Percentiles rank a stretch among this genome's conserved stretches.
phyloP scores from a whole-genome alignment of 2,797 vertebrate genomes.

The Schizopygopsis pylzovi region DNA sequence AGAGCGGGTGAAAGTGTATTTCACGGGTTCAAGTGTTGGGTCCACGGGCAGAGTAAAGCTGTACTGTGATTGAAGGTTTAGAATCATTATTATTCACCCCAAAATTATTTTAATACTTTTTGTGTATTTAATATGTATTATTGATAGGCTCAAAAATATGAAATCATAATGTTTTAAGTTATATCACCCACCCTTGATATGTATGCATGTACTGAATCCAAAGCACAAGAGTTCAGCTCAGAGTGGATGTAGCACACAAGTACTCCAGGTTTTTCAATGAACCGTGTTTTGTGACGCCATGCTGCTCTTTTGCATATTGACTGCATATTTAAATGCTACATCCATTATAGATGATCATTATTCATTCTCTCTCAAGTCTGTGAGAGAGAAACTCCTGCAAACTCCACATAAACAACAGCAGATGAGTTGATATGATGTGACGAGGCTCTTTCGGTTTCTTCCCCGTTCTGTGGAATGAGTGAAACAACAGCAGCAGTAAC shows the following conservation, averaged over 20 bases:
- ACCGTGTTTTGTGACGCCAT: neutral
- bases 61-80: too few species aligned
- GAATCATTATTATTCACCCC: too few species aligned
- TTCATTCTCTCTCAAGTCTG: constrained; percentile 26
- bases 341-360: constrained; percentile 29
- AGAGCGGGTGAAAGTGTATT: too few species aligned
- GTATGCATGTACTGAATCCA: neutral
- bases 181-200: neutral
- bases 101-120: neutral
- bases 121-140: neutral
- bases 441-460: neutral
- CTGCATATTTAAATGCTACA: neutral
- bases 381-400: constrained; percentile 25
- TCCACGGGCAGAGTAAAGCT: too few species aligned
- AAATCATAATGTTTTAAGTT: neutral
- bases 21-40: too few species aligned
- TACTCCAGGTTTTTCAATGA: neutral
- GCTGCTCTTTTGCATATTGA: constrained; percentile 10
- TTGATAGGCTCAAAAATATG: neutral
- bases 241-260: neutral
- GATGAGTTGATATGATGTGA: constrained; percentile 9
- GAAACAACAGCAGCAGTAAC: constrained; percentile 59
- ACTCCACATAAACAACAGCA: constrained; percentile 47
- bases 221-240: neutral
- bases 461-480: constrained; percentile 39